These are phyloP conservation scores for Aeoliscus strigatus DNA, from an alignment of 2,797 vertebrate genomes.

Conservation along the genomic window DNA sequence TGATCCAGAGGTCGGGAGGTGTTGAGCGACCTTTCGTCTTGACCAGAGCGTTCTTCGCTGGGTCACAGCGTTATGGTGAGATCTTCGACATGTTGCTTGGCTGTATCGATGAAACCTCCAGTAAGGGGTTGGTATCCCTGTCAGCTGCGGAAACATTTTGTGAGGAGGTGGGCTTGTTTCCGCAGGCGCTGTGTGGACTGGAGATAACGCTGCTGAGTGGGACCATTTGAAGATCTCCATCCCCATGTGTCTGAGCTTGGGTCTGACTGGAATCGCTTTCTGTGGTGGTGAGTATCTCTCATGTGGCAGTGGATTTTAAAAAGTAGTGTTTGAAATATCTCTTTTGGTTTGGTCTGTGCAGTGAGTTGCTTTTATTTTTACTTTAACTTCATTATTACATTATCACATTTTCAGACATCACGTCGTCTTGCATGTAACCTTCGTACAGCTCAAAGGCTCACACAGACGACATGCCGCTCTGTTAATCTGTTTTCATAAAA, in stretches of 20 bases:
- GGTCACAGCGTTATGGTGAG: slow-evolving; percentile 90
- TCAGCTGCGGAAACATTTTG: background rate
- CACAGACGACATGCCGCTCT: background rate
- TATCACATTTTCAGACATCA: no score
- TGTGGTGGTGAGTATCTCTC: slow-evolving; percentile 80
- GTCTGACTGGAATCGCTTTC: slow-evolving; percentile 85
- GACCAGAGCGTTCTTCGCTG: slow-evolving; percentile 86
- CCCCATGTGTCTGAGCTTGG: slow-evolving; percentile 90
- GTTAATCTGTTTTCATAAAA: background rate
- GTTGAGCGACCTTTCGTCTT: slow-evolving; percentile 86
- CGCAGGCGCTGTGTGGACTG: slow-evolving; percentile 91
- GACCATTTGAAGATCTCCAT: slow-evolving; percentile 87
- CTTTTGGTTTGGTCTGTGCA: no score
- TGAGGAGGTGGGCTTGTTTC: slow-evolving; percentile 6
- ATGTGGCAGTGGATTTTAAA: background rate
- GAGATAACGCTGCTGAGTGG: slow-evolving; percentile 94
- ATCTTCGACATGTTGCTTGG: no score
- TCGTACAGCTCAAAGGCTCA: no score
- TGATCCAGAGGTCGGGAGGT: slow-evolving; percentile 82
- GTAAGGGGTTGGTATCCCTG: no score
- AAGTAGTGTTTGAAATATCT: no score
- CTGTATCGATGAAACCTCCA: no score
- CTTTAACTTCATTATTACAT: no score
- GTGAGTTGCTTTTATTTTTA: no score
- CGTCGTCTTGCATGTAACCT: no score